phyloP scores from a whole-genome alignment of 2,797 vertebrate genomes.

The Enteromius treurensis region DNA sequence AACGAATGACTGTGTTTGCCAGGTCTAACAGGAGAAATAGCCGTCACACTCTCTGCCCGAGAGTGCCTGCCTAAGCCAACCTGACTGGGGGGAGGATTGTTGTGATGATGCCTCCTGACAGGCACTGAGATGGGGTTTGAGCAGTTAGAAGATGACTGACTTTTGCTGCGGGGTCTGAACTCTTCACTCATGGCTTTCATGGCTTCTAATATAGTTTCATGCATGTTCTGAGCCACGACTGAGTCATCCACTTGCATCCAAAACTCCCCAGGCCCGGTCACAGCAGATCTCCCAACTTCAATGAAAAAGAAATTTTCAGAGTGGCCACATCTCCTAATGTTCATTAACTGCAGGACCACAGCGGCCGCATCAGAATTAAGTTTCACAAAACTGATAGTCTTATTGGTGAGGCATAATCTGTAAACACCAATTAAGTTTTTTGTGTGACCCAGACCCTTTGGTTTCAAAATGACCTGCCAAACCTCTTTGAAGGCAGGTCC shows the following conservation, averaged over 20 bases:
- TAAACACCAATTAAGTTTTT: constrained; percentile 90
- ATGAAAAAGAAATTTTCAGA: constrained; percentile 92
- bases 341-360: constrained; percentile 88
- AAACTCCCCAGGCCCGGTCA: constrained; percentile 87
- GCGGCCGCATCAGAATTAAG: constrained; percentile 86
- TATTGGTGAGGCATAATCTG: constrained; percentile 88
- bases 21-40: constrained; percentile 81
- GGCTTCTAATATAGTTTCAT: constrained; percentile 88
- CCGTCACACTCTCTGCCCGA: constrained; percentile 83
- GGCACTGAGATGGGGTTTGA: constrained; percentile 89
- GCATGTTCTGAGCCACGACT: constrained; percentile 89
- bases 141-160: constrained; percentile 87
- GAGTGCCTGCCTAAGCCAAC: constrained; percentile 84
- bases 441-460: constrained; percentile 87
- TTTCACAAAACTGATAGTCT: constrained; percentile 89
- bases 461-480: constrained; percentile 90
- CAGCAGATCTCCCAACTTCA: constrained; percentile 86
- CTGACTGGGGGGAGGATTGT: constrained; percentile 87
- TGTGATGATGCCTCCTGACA: constrained; percentile 83
- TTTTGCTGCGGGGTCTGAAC: constrained; percentile 87
- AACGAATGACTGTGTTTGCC: constrained; percentile 83
- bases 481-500: constrained; percentile 89
- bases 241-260: constrained; percentile 93
- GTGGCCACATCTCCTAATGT: constrained; percentile 87
- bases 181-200: constrained; percentile 91